Percentiles rank a stretch among this genome's conserved stretches.
phyloP scores from a whole-genome alignment of 1,140 invertebrate genomes.

The Papilio polyxenes region DNA sequence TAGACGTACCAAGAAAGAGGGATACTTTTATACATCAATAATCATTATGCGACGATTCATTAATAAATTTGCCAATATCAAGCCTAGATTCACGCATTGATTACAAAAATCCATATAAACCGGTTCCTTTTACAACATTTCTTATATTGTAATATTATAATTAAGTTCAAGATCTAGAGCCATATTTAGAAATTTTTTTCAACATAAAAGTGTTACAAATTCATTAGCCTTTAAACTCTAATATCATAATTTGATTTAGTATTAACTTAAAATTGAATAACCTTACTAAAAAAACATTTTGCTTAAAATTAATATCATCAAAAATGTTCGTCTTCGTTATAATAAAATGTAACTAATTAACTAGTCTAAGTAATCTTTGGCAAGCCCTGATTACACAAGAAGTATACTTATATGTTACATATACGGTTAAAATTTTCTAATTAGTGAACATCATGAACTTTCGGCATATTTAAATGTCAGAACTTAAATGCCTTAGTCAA shows the following conservation, averaged over 20 bases:
- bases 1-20: too few species aligned
- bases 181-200: background rate
- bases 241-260: background rate
- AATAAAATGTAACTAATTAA: too few species aligned
- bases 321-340: constrained; percentile 53
- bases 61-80: background rate
- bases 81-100: background rate
- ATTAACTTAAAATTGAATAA: background rate
- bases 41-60: background rate
- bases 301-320: constrained; percentile 22
- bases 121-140: constrained; percentile 3
- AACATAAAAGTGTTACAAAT: background rate
- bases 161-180: constrained; percentile 20
- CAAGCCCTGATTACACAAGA: constrained; percentile 63
- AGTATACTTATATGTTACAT: constrained; percentile 46
- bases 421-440: background rate
- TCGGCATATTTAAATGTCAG: background rate
- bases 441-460: background rate
- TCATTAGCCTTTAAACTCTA: background rate
- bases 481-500: background rate
- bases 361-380: constrained; percentile 48
- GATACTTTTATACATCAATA: too few species aligned
- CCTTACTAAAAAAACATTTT: background rate
- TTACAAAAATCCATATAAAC: background rate
- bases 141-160: background rate